These are phyloP conservation scores for Corythornis madagascariensis DNA, from an alignment of 2,113 vertebrate species.

Conservation along the genomic window DNA sequence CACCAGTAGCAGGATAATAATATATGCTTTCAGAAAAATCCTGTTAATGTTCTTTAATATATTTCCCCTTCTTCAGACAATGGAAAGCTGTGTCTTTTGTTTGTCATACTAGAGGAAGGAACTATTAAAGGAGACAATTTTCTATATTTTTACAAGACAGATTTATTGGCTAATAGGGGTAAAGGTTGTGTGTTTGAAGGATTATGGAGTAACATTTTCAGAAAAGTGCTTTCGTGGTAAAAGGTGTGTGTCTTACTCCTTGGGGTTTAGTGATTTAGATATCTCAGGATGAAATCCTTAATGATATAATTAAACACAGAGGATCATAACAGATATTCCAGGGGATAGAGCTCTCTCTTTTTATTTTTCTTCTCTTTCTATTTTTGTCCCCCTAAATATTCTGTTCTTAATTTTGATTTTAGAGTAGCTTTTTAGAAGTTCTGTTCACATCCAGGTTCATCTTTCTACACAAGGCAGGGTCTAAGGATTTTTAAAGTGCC, in stretches of 20 bases:
- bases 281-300: not conserved
- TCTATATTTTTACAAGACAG: not conserved
- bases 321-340: not conserved
- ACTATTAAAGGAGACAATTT: not conserved
- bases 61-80: not conserved
- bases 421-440: not conserved
- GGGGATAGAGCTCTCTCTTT: not conserved
- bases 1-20: conserved; percentile 27
- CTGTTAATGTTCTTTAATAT: conserved; percentile 14
- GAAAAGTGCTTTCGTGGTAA: not conserved
- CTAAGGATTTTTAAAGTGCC: not conserved
- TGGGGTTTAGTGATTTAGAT: not conserved
- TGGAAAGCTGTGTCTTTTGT: not conserved
- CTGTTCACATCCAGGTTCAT: not conserved
- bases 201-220: not conserved
- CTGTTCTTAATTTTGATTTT: not conserved
- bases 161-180: not conserved
- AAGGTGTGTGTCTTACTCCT: not conserved
- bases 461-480: not conserved
- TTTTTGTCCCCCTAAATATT: not conserved
- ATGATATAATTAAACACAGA: not conserved
- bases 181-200: not conserved
- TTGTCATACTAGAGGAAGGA: not conserved
- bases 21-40: not conserved
- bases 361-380: not conserved